phyloP scores from a whole-genome alignment of 1,140 invertebrate species.

The Adelges cooleyi region DNA sequence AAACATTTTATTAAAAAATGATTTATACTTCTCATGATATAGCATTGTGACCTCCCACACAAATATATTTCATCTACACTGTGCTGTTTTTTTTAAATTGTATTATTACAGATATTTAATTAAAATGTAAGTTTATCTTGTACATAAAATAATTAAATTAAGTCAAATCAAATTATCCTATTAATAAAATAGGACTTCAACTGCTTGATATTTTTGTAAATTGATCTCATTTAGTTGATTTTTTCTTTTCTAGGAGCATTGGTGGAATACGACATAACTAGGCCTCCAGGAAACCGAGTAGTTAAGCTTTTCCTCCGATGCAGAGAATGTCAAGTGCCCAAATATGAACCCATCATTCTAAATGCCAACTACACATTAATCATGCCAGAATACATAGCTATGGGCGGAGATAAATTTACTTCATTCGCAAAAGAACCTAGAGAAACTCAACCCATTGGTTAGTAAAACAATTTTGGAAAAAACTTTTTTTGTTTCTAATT shows the following conservation, averaged over 20 bases:
- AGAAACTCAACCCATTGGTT: not conserved
- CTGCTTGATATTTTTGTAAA: too few relatives aligned
- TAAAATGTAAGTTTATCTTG: too few relatives aligned
- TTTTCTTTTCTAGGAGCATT: constrained; percentile 32
- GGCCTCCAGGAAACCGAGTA: constrained; percentile 42
- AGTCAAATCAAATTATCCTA: too few relatives aligned
- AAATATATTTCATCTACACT: too few relatives aligned
- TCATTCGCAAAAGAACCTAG: not conserved
- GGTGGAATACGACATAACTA: constrained; percentile 45
- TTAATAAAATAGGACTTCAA: too few relatives aligned
- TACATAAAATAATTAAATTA: too few relatives aligned
- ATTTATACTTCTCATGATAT: too few relatives aligned
- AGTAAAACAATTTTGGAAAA: not conserved
- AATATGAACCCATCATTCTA: constrained; percentile 36
- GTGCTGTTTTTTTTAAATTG: too few relatives aligned
- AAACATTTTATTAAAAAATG: too few relatives aligned
- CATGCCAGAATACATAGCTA: constrained; percentile 41
- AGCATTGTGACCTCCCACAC: too few relatives aligned
- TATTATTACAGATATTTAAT: too few relatives aligned
- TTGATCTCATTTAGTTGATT: not conserved
- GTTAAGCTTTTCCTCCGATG: constrained; percentile 42
- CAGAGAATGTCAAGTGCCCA: constrained; percentile 42
- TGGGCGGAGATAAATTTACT: constrained; percentile 45
- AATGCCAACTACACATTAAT: constrained; percentile 42
- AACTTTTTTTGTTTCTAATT: not conserved